Evolutionary conservation across 2,888 invertebrate genomes (phyloP).

Genomic region (Epinotia ramella): DNA sequence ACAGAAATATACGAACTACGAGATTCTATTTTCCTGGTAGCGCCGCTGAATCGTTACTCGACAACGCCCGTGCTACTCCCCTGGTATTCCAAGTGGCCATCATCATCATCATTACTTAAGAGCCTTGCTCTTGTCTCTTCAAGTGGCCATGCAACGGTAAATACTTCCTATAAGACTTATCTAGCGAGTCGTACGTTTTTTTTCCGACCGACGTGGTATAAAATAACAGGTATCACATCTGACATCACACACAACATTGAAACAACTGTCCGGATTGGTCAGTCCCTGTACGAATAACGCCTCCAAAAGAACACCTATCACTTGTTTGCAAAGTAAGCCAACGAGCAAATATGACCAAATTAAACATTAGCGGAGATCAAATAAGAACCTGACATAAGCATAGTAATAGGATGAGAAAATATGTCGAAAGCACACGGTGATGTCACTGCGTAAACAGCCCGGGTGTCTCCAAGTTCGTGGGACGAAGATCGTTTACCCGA

Average conservation of each 20-base stretch:
- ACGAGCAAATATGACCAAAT: slow-evolving; percentile 43
- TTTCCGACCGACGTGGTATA: too few species aligned
- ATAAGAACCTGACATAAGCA: slow-evolving; percentile 43
- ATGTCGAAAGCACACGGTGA: slow-evolving; percentile 40
- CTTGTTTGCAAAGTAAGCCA: slow-evolving; percentile 42
- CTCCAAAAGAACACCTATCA: slow-evolving; percentile 38
- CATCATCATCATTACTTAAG: too few species aligned
- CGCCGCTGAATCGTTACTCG: too few species aligned
- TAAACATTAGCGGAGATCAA: slow-evolving; percentile 40
- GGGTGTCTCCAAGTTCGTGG: slow-evolving; percentile 8
- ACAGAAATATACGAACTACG: too few species aligned
- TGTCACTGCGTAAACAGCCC: slow-evolving; percentile 25
- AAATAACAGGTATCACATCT: background rate
- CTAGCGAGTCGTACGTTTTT: too few species aligned
- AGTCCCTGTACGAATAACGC: slow-evolving; percentile 23
- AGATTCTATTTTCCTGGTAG: too few species aligned
- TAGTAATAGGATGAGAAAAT: slow-evolving; percentile 43
- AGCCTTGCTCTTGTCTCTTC: too few species aligned
- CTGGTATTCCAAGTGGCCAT: too few species aligned
- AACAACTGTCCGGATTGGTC: slow-evolving; percentile 14
- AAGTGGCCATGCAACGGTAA: too few species aligned
- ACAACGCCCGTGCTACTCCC: too few species aligned
- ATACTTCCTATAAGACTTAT: too few species aligned
- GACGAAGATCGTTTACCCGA: background rate
- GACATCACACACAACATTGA: background rate